Evolutionary conservation across 2,797 vertebrate species (phyloP).

Genomic region (Rachycentron canadum): DNA sequence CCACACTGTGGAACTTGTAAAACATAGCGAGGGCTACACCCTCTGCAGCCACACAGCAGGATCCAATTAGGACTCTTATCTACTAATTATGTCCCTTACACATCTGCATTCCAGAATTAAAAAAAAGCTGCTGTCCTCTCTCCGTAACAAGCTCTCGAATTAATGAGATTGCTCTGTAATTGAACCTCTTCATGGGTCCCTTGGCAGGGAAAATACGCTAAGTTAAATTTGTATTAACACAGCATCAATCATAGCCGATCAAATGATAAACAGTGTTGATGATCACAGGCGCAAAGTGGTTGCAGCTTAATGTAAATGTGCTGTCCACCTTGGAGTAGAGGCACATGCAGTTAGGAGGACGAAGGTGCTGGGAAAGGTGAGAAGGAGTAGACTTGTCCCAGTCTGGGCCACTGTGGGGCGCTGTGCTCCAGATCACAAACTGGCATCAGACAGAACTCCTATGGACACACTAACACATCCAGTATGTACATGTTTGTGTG

Average conservation of each 20-base stretch:
- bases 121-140: slow-evolving; percentile 88
- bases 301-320: slow-evolving; percentile 84
- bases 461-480: slow-evolving; percentile 36
- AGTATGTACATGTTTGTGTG: slow-evolving; percentile 25
- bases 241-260: slow-evolving; percentile 96
- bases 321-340: slow-evolving; percentile 60
- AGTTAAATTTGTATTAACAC: slow-evolving; percentile 93
- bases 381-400: slow-evolving; percentile 18
- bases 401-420: slow-evolving; percentile 90
- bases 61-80: slow-evolving; percentile 87
- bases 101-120: slow-evolving; percentile 92
- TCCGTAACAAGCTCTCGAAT: slow-evolving; percentile 93
- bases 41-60: slow-evolving; percentile 84
- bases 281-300: slow-evolving; percentile 78
- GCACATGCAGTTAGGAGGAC: slow-evolving; percentile 59
- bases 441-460: not conserved
- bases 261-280: slow-evolving; percentile 91
- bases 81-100: slow-evolving; percentile 91
- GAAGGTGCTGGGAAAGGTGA: slow-evolving; percentile 66
- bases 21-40: slow-evolving; percentile 80
- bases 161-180: slow-evolving; percentile 97
- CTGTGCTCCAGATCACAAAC: slow-evolving; percentile 88
- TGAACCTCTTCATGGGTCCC: slow-evolving; percentile 96
- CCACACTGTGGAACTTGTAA: slow-evolving; percentile 81
- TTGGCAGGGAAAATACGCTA: slow-evolving; percentile 95